These are phyloP conservation scores for Catharus bicknelli DNA, from an alignment of 2,113 vertebrate species.

Conservation along the genomic window DNA sequence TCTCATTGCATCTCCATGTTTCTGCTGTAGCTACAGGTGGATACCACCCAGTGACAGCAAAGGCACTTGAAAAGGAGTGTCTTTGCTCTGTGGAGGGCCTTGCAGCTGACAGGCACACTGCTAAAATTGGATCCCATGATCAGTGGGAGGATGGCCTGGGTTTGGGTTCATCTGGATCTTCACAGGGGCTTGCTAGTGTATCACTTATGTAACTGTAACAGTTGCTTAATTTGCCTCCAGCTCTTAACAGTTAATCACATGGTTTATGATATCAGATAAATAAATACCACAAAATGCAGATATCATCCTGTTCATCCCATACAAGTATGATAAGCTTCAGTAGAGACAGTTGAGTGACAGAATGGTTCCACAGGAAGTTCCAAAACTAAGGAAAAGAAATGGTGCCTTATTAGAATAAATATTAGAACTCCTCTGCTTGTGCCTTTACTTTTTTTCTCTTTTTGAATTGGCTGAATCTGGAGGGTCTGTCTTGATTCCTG, in stretches of 20 bases:
- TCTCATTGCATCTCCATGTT: neutral
- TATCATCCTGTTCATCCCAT: neutral
- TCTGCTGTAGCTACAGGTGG: conserved; percentile 4
- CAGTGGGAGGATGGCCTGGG: neutral
- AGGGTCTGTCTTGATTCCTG: neutral
- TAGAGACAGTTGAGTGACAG: neutral
- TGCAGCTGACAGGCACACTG: neutral
- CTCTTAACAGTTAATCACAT: neutral
- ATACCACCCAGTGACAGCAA: conserved; percentile 47
- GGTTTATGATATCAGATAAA: neutral
- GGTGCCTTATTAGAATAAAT: neutral
- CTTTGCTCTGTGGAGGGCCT: neutral
- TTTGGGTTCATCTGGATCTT: neutral
- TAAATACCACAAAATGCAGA: neutral
- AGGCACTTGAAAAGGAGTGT: neutral
- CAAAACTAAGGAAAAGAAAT: neutral
- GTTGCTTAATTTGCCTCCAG: conserved; percentile 7
- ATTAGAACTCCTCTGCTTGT: neutral
- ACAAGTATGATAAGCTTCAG: neutral
- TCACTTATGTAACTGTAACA: neutral
- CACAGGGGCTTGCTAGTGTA: neutral
- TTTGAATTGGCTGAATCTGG: neutral
- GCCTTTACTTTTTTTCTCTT: neutral
- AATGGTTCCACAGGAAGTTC: neutral
- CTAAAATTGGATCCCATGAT: conserved; percentile 29